Conservation (phyloP, 2,113 vertebrate genomes). For the Delphinus delphis region DNA sequence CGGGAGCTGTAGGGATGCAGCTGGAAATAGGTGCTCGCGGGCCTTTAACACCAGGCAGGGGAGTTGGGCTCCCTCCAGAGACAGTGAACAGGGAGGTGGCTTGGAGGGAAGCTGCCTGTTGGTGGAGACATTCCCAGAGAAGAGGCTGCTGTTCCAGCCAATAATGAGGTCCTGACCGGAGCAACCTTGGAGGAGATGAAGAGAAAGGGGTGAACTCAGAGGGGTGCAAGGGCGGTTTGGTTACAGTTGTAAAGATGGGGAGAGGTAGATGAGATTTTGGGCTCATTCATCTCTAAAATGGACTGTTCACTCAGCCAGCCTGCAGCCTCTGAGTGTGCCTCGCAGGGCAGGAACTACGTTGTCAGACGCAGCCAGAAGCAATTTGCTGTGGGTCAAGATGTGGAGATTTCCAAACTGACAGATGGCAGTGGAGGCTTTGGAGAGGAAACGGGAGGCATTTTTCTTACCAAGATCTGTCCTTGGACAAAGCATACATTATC, state of each 20-base stretch:
- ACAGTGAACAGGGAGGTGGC: background rate
- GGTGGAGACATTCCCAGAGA: too few species aligned
- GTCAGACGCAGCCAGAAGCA: background rate
- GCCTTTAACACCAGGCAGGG: background rate
- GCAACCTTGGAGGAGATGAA: background rate
- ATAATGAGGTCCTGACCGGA: background rate
- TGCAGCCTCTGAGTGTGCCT: background rate
- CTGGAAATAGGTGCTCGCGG: background rate
- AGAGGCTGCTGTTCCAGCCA: background rate
- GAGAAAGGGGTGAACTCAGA: background rate
- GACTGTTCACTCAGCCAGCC: background rate
- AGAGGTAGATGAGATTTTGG: background rate
- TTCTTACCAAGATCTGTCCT: slow-evolving; percentile 57
- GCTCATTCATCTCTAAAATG: slow-evolving; percentile 19
- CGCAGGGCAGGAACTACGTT: fast-evolving
- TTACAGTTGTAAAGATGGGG: background rate
- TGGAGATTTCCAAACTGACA: slow-evolving; percentile 55
- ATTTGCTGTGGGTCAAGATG: slow-evolving; percentile 60
- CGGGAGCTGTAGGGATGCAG: background rate
- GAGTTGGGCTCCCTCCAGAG: background rate
- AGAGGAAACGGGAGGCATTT: background rate
- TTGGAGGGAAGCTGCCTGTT: background rate
- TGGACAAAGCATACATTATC: slow-evolving; percentile 22
- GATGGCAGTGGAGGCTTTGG: background rate
- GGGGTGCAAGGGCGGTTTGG: background rate